These are phyloP conservation scores for Alexandromys fortis DNA, from an alignment of 2,113 vertebrate genomes.

Conservation along the genomic window DNA sequence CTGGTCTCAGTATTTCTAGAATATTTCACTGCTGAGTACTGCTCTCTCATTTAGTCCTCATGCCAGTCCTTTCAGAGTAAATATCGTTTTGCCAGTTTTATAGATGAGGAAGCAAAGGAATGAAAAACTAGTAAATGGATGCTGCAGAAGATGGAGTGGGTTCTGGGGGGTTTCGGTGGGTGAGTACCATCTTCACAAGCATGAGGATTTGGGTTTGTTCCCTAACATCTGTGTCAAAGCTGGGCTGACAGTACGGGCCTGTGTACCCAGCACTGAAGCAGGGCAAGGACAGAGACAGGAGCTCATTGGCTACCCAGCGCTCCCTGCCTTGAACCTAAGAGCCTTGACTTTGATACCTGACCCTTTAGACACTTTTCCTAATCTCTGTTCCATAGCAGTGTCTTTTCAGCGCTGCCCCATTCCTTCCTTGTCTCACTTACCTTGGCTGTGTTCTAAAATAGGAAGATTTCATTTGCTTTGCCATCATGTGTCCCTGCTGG, in stretches of 20 bases:
- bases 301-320: background rate
- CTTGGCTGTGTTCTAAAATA: background rate
- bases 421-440: too few relatives aligned
- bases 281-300: background rate
- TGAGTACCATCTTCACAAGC: background rate
- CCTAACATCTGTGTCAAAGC: too few relatives aligned
- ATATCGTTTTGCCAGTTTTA: background rate
- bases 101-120: background rate
- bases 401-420: rapidly evolving
- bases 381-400: background rate
- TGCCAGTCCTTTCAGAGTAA: background rate
- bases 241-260: background rate
- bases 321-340: background rate
- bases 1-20: background rate
- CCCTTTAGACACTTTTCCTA: background rate
- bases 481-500: background rate
- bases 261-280: background rate
- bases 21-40: background rate
- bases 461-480: background rate
- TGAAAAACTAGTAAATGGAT: background rate
- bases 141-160: too few relatives aligned
- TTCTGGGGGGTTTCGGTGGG: too few relatives aligned
- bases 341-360: rapidly evolving
- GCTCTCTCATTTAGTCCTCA: background rate
- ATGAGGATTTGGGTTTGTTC: background rate